A percentile compares a stretch with the other conserved stretches of the same genome.
Conservation (phyloP, 2,797 vertebrate genomes). For the Benthosema pterotum region DNA sequence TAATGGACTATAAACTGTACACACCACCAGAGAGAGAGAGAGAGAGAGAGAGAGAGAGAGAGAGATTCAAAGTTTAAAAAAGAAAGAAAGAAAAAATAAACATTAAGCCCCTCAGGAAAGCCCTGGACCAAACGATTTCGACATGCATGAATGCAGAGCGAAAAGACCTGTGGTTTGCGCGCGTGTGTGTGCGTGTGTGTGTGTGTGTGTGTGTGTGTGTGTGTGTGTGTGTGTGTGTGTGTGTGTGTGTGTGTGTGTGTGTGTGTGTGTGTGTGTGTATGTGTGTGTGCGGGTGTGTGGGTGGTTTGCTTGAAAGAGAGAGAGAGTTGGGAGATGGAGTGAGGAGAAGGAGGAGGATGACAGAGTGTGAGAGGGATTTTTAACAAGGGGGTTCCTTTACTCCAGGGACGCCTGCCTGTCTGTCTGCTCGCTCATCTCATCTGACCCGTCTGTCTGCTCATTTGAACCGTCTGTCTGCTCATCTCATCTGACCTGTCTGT, state of each 20-base stretch:
- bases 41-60: conserved; percentile 10
- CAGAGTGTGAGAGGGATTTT: conserved; percentile 35
- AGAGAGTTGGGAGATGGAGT: conserved; percentile 11
- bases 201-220: no score
- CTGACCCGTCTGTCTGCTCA: conserved; percentile 32
- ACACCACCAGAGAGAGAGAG: conserved; percentile 21
- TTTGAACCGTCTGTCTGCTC: conserved; percentile 31
- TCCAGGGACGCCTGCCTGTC: conserved; percentile 27
- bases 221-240: no score
- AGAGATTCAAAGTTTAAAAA: conserved; percentile 11
- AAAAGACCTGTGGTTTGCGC: no score
- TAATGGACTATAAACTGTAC: not conserved
- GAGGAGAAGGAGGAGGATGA: conserved; percentile 28
- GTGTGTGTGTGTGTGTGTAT: no score
- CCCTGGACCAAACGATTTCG: no score
- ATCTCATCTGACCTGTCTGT: conserved; percentile 9
- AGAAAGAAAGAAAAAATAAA: no score
- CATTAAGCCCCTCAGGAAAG: no score
- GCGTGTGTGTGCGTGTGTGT: no score
- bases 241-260: no score
- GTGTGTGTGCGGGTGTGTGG: no score
- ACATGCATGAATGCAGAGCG: no score
- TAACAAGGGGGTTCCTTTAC: conserved; percentile 40
- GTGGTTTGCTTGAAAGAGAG: not conserved
- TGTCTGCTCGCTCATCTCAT: conserved; percentile 6